Evolutionary conservation across 2,113 vertebrate species (phyloP), one percentile per base, ranked within the genome.

Genomic region (Hemichromis elongatus): DNA sequence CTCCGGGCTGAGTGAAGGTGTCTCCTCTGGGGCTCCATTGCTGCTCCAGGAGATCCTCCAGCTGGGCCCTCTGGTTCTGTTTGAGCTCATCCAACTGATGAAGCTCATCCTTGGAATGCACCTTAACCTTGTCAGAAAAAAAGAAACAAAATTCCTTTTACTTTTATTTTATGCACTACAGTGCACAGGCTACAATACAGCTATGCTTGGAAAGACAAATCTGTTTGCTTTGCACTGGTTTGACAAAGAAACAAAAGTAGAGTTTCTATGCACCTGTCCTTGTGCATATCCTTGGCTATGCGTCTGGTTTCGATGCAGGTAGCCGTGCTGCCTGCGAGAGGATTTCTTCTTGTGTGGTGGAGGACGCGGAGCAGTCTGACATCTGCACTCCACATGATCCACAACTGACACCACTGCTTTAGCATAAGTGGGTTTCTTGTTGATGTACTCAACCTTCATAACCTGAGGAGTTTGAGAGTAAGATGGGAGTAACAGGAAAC

Each of bases 381-480:
- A 99, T 63, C 96, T 97, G 89, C 99, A 99, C n/a, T 97, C 97
- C 88, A 99, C 94, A 0, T 99, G 98, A 93, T 99, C 99, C 77
- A 98, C 95, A 88, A 99, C 96, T 14, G 98, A 97, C 94, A 99
- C 97, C 2, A 98, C 77, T 0, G 96, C 98, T 95, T 97, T 97
- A 79, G 96, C 95, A 18, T 98, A 97, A 59, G 86, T 95, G n/a
- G 97, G 96, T 57, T 93, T 96, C 95, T 92, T 97, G 92, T 96
- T 96, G n/a, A 97, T 84, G 33, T 98, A 97, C 91, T 98, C 96
- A 0, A 99, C 98, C 96, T 99, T 99, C 88, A 97, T 97, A 84
- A 99, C 98, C 99, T 99, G 70, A 42, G 83, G 77, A 57, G 82
- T 24, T 82, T 16, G 19, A 85, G 37, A 70, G 50, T 8, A 57